Evolutionary conservation across 2,113 vertebrate species (phyloP).

Genomic region (Microcebus griseorufus): DNA sequence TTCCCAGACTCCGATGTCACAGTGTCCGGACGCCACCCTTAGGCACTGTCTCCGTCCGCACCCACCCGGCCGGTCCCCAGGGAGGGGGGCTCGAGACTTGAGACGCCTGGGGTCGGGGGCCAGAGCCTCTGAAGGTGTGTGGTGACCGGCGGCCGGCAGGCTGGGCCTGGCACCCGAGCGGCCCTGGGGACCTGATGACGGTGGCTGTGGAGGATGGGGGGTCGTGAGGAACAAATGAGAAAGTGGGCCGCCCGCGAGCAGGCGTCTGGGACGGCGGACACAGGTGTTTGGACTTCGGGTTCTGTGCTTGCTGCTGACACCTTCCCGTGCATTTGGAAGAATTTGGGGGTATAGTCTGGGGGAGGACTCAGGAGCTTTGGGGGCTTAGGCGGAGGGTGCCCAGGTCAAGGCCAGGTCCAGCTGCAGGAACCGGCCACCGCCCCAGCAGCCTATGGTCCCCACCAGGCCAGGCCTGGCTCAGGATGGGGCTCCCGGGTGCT

Average conservation of each 20-base stretch:
- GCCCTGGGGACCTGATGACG: accelerated
- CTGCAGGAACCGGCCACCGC: neutral
- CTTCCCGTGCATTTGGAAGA: neutral
- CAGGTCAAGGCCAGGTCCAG: neutral
- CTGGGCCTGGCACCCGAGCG: neutral
- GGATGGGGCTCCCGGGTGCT: neutral
- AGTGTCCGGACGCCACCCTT: neutral
- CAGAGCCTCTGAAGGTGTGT: neutral
- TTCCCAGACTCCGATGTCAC: neutral
- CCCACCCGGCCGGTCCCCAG: neutral
- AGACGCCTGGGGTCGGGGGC: neutral
- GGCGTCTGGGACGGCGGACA: no score
- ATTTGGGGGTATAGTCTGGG: accelerated
- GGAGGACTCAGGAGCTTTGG: no score
- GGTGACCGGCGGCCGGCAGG: neutral
- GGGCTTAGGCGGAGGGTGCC: neutral
- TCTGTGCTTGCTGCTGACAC: neutral
- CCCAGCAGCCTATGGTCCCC: neutral
- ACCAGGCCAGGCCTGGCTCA: neutral
- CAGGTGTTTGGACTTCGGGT: neutral
- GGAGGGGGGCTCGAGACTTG: no score
- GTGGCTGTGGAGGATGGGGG: neutral
- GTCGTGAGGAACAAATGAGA: neutral
- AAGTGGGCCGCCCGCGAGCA: neutral
- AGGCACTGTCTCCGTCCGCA: neutral